Percentiles rank a stretch among this genome's conserved stretches.
Conservation (phyloP, 2,888 invertebrate genomes). For the Harpalus rufipes region DNA sequence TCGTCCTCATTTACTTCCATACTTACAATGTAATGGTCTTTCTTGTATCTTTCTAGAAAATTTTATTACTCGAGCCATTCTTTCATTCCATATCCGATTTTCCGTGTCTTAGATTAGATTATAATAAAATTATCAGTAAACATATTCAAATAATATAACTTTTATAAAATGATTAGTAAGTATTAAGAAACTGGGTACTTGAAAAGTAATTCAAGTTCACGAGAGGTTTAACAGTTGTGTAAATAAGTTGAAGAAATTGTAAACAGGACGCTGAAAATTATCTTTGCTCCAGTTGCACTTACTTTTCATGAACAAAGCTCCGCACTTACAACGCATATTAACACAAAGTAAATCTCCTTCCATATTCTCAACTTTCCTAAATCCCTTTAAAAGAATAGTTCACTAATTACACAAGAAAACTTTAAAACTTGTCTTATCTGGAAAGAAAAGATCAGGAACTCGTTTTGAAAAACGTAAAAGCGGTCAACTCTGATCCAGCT, state of each 20-base stretch:
- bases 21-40: too few species aligned
- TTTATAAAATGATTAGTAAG: neutral
- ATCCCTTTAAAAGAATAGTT: slow-evolving; percentile 46
- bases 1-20: too few species aligned
- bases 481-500: slow-evolving; percentile 59
- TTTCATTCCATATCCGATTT: too few species aligned
- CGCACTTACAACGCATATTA: slow-evolving; percentile 27
- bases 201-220: neutral
- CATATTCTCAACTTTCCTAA: slow-evolving; percentile 26
- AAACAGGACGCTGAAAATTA: slow-evolving; percentile 8
- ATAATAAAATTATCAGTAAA: too few species aligned
- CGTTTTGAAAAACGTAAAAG: slow-evolving; percentile 57
- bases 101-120: too few species aligned
- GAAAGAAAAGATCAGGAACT: slow-evolving; percentile 45
- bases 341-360: slow-evolving; percentile 31
- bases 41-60: too few species aligned
- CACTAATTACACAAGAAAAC: slow-evolving; percentile 40
- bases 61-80: too few species aligned
- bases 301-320: slow-evolving; percentile 9
- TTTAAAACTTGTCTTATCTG: slow-evolving; percentile 47
- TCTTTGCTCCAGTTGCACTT: slow-evolving; percentile 37
- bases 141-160: too few species aligned
- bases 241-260: neutral
- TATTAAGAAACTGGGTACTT: neutral
- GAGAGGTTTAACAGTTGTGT: neutral